Evolutionary conservation across 2,113 vertebrate genomes (phyloP).

Genomic region (Ardeotis arabs): DNA sequence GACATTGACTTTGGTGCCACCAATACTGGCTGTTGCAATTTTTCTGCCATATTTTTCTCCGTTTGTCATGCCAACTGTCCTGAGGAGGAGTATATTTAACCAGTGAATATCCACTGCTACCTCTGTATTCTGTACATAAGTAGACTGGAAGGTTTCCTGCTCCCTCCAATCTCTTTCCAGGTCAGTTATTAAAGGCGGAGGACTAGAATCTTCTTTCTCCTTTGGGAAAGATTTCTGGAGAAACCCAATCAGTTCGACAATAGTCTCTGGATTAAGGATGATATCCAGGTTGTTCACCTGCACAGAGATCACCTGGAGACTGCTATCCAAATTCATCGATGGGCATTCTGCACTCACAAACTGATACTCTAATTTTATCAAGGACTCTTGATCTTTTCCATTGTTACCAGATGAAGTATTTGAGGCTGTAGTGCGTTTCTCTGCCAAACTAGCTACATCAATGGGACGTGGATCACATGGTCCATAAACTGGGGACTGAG

Average conservation of each 20-base stretch:
- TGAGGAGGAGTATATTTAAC: constrained; percentile 90
- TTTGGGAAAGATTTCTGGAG: constrained; percentile 97
- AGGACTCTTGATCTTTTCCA: constrained; percentile 86
- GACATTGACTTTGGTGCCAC: constrained; percentile 92
- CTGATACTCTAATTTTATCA: constrained; percentile 96
- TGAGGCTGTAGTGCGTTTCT: background rate
- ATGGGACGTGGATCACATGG: background rate
- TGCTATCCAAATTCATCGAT: constrained; percentile 93
- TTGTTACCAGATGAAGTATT: background rate
- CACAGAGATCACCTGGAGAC: constrained; percentile 90
- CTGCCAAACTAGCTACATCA: background rate
- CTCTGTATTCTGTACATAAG: constrained; percentile 91
- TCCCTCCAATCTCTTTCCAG: constrained; percentile 70
- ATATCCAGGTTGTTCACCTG: constrained; percentile 98
- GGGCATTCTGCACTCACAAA: constrained; percentile 98
- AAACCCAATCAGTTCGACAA: constrained; percentile 95
- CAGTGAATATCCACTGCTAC: constrained; percentile 95
- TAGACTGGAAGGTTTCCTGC: constrained; percentile 84
- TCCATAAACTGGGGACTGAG: constrained; percentile 83
- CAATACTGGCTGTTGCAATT: constrained; percentile 95
- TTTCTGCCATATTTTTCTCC: constrained; percentile 91
- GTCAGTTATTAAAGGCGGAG: constrained; percentile 78
- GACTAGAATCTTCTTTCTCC: constrained; percentile 82
- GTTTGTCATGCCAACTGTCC: constrained; percentile 84
- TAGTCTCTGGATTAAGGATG: constrained; percentile 96